A percentile compares a stretch with the other conserved stretches of the same genome.
These are phyloP conservation scores for Dilophus febrilis DNA, from an alignment of 2,888 invertebrate species.

Conservation along the genomic window DNA sequence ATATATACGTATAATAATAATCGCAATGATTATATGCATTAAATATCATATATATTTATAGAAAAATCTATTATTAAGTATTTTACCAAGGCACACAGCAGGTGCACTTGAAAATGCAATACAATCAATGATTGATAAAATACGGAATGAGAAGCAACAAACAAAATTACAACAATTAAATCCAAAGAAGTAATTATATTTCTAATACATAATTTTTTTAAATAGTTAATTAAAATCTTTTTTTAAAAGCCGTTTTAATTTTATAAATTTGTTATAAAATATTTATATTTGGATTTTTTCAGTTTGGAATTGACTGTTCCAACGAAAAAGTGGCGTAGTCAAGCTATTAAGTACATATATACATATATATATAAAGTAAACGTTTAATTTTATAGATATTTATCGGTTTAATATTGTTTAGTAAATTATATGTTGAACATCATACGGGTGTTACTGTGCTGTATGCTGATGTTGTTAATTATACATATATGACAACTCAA, in stretches of 20 bases:
- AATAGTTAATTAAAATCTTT: not conserved
- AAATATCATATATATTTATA: constrained; percentile 28
- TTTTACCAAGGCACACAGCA: constrained; percentile 73
- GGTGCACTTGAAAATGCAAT: constrained; percentile 40
- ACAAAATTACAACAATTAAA: constrained; percentile 3
- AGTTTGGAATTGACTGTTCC: constrained; percentile 1
- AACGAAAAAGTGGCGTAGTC: constrained; percentile 5
- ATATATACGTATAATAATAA: too few relatives aligned
- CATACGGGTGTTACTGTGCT: constrained; percentile 79
- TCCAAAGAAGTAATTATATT: constrained; percentile 4
- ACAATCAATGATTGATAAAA: constrained; percentile 36
- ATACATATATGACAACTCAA: constrained; percentile 71
- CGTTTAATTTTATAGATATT: not conserved
- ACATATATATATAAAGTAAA: not conserved
- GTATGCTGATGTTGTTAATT: constrained; percentile 88
- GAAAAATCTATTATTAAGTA: constrained; percentile 72
- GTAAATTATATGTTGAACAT: constrained; percentile 72
- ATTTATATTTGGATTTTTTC: not conserved
- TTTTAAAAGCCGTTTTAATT: too few relatives aligned
- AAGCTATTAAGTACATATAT: constrained; percentile 5
- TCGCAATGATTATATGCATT: too few relatives aligned
- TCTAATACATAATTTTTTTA: too few relatives aligned
- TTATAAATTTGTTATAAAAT: too few relatives aligned
- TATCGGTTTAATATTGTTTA: constrained; percentile 21
- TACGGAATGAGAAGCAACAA: constrained; percentile 25